Evolutionary conservation across 2,797 vertebrate genomes (phyloP).

Genomic region (Peromyscus aztecus): DNA sequence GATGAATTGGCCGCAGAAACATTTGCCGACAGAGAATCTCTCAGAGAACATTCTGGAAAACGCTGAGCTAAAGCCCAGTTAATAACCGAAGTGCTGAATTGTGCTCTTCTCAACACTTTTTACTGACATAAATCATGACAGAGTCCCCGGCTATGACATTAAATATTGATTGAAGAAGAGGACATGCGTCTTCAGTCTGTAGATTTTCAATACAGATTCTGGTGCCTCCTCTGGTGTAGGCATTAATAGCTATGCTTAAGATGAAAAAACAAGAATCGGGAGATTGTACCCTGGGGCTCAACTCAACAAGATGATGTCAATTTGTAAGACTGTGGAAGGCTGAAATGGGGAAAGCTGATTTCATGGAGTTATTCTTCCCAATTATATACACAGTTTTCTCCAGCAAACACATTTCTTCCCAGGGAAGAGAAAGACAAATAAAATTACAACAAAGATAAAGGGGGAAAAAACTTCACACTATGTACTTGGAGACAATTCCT

Average conservation of each 20-base stretch:
- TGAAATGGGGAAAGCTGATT: neutral
- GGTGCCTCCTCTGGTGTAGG: neutral
- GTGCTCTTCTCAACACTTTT: neutral
- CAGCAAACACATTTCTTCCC: conserved; percentile 14
- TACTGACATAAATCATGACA: neutral
- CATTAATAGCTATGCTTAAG: neutral
- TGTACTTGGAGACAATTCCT: neutral
- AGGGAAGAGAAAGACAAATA: neutral
- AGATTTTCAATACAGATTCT: neutral
- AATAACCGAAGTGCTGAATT: neutral
- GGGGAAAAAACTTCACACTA: neutral
- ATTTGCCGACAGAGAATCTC: neutral
- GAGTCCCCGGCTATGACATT: neutral
- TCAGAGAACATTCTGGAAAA: conserved; percentile 1
- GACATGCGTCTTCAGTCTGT: neutral
- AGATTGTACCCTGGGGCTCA: neutral
- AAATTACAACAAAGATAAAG: neutral
- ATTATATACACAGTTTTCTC: neutral
- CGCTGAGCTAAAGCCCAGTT: neutral
- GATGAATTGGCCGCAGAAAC: neutral
- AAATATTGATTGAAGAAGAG: neutral
- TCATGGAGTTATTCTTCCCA: neutral
- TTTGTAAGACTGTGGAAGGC: neutral
- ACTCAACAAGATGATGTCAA: conserved; percentile 1
- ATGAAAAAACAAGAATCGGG: neutral